phyloP scores from a whole-genome alignment of 2,888 invertebrate species.

The Meganola albula region DNA sequence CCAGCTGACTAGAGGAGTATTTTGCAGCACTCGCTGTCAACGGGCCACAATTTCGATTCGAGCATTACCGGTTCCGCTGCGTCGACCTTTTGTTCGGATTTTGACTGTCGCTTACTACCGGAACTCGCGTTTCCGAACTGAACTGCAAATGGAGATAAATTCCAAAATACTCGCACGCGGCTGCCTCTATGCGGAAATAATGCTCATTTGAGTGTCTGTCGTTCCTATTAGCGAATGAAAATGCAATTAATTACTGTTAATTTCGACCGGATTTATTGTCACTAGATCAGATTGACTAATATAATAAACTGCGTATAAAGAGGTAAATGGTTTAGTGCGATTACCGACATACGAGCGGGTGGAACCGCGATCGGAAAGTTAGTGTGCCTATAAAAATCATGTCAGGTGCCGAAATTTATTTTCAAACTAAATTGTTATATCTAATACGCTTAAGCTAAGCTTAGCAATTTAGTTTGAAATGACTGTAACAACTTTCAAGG shows the following conservation, averaged over 20 bases:
- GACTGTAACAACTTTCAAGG: too few species aligned
- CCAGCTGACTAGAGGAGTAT: conserved; percentile 43
- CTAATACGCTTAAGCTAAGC: too few species aligned
- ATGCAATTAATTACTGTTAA: conserved; percentile 54
- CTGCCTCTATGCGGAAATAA: conserved; percentile 43
- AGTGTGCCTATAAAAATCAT: too few species aligned
- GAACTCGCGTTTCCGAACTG: conserved; percentile 50
- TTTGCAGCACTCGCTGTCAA: conserved; percentile 34
- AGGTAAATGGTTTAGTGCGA: too few species aligned
- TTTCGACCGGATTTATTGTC: conserved; percentile 46
- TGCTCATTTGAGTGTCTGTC: conserved; percentile 43
- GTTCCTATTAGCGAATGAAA: conserved; percentile 46
- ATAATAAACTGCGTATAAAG: too few species aligned
- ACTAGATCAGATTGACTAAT: conserved; percentile 35
- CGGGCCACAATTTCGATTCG: conserved; percentile 53
- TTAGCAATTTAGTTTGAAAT: too few species aligned
- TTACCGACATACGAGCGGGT: too few species aligned
- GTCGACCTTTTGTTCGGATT: conserved; percentile 56
- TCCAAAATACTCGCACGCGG: conserved; percentile 36
- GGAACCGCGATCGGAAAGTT: too few species aligned
- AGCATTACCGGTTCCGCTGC: conserved; percentile 55
- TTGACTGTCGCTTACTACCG: conserved; percentile 37
- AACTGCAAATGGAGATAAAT: conserved; percentile 60
- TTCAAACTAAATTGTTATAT: too few species aligned
- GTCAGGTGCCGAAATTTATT: too few species aligned